A percentile compares a stretch with the other conserved stretches of the same genome.
phyloP scores from a whole-genome alignment of 2,797 vertebrate species.

The Choloepus didactylus region DNA sequence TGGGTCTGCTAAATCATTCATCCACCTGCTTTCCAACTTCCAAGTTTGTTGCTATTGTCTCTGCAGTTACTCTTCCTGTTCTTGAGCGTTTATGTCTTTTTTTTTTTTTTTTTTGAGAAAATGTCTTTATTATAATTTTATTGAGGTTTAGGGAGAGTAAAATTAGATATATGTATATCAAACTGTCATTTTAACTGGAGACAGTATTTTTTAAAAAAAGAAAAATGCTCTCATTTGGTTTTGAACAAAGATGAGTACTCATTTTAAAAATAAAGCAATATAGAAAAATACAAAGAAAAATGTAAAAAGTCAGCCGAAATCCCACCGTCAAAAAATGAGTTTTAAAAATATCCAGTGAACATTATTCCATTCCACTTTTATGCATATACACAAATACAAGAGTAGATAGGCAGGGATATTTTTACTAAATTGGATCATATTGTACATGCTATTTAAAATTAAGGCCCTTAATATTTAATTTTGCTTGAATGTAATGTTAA shows the following conservation, averaged over 20 bases:
- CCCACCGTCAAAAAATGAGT: background rate
- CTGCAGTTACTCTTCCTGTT: background rate
- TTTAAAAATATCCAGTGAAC: background rate
- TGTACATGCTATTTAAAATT: background rate
- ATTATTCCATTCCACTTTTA: background rate
- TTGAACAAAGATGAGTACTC: background rate
- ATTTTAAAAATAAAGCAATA: background rate
- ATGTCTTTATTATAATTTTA: slow-evolving; percentile 36
- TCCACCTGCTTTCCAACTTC: background rate
- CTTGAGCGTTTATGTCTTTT: background rate
- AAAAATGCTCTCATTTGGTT: slow-evolving; percentile 37
- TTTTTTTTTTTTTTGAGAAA: background rate
- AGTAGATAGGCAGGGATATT: background rate
- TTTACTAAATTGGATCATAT: background rate
- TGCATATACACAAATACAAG: background rate
- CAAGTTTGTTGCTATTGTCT: background rate
- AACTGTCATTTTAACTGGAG: background rate
- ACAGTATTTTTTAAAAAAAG: background rate
- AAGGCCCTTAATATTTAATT: background rate
- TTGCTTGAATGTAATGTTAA: background rate
- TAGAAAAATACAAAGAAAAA: background rate
- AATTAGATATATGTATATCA: background rate
- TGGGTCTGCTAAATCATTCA: background rate
- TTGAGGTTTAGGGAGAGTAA: background rate
- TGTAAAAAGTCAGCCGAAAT: background rate